Evolutionary conservation across 1,140 invertebrate species (phyloP).

Genomic region (Gyrodactylus salaris): DNA sequence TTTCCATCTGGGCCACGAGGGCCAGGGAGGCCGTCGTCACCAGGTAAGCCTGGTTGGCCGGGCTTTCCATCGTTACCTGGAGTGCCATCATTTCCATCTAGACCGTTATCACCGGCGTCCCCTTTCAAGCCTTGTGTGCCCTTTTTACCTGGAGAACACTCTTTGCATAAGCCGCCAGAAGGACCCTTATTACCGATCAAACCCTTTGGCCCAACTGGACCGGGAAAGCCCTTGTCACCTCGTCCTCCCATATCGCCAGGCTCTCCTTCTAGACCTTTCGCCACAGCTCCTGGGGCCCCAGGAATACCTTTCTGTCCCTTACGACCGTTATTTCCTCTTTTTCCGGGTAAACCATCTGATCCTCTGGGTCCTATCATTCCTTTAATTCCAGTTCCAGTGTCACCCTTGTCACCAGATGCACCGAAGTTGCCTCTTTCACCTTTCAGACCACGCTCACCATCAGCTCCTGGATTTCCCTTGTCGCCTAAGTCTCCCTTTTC

Average conservation of each 20-base stretch:
- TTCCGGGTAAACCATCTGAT: not conserved
- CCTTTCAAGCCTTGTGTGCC: not conserved
- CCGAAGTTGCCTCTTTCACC: not conserved
- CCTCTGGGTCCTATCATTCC: not conserved
- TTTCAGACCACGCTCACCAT: not conserved
- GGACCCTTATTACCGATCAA: not conserved
- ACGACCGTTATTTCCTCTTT: not conserved
- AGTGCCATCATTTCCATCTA: not conserved
- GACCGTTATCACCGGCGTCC: not conserved
- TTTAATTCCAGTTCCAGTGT: not conserved
- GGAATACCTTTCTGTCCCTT: not conserved
- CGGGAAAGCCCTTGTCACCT: not conserved
- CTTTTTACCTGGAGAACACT: not conserved
- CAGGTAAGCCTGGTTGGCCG: not conserved
- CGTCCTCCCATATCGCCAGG: not conserved
- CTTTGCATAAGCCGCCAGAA: not conserved
- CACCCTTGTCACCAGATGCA: not conserved
- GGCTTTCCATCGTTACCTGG: not conserved
- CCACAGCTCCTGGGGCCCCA: not conserved
- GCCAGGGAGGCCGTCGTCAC: not conserved
- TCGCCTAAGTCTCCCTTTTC: slow-evolving; percentile 3
- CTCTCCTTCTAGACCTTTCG: not conserved
- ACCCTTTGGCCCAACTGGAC: not conserved
- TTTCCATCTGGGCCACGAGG: not conserved
- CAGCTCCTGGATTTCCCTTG: not conserved